Base-by-base conservation (phyloP, 2,888 invertebrate species). In the Willowsia nigromaculata region DNA sequence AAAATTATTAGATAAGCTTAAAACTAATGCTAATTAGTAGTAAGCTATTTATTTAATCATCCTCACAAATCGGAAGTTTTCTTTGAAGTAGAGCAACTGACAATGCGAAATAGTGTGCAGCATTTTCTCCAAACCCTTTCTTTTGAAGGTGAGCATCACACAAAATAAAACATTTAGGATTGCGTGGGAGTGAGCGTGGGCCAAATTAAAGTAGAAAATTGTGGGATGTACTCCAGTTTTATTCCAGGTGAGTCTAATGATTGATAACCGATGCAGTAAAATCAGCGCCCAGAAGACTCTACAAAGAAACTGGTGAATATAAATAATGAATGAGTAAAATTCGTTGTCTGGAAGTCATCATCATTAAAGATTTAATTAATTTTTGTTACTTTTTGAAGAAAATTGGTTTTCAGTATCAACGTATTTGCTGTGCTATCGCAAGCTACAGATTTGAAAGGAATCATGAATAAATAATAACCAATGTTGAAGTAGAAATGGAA, bases 191-290 rank as follows among this genome's bases (percentile, higher is more conserved):
- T 71, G 53, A 22, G 83, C 50, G 25, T 84, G 83, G 1, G 18
- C 83, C n/a, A 84, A 50, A 33, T 84, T 71, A 22, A 84, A 84
- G 53, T 84, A 84, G 37, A 53, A 84, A 25, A 84, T 84, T 0
- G 83, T 84, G 3, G 71, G 83, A 53, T 84, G 83, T 1, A 25
- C 30, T 68, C 71, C 83, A 18, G 68, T 71, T 2, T 53, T 84
- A 71, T 84, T 68, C 83, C 83, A 84, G 9, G 53, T 84, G 7
- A 30, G n/a, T 18, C 83, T 11, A 27, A 84, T 7, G 0, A 71
- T 25, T n/a, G 83, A 68, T 47, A 53, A 4, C 6, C 83, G 53
- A 37, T 53, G n/a, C 5, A 84, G 47, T 11, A 84, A 2, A 18
- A 71, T 56, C 11, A 84, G 43, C 15, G 6, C 13, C 47, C 68